Conservation (phyloP, 2,797 vertebrate genomes). For the Eremophila alpestris region DNA sequence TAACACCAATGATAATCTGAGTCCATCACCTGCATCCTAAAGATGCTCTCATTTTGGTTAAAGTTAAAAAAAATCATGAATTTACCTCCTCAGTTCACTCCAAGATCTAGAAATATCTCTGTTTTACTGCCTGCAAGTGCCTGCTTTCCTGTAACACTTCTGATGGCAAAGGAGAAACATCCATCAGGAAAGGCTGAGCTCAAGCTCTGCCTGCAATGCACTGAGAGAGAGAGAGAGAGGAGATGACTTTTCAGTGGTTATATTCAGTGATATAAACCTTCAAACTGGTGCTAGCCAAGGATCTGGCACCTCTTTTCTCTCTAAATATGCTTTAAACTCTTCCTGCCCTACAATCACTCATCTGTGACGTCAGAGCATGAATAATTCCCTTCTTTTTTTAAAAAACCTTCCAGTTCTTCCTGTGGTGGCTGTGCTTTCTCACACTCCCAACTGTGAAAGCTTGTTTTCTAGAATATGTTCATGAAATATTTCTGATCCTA, state of each 20-base stretch:
- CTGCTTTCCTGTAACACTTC: background rate
- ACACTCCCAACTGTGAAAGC: background rate
- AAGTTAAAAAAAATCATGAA: background rate
- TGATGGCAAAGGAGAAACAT: background rate
- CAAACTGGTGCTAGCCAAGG: background rate
- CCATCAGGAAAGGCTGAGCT: background rate
- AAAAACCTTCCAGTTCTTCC: background rate
- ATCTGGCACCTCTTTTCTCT: background rate
- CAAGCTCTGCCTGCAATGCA: background rate
- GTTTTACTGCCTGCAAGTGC: background rate
- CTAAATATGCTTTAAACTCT: background rate
- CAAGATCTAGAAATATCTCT: background rate
- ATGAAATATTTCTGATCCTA: constrained; percentile 8
- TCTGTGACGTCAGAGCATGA: background rate
- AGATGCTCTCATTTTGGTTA: background rate
- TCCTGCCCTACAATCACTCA: background rate
- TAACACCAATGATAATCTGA: background rate
- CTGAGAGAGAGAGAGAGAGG: background rate
- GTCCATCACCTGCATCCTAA: background rate
- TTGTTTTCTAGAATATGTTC: background rate
- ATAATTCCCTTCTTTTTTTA: background rate
- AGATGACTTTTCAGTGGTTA: background rate
- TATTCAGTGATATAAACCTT: background rate
- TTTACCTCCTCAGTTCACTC: background rate
- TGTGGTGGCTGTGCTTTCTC: background rate